Percentiles rank a stretch among this genome's conserved stretches.
Conservation (phyloP, 2,888 invertebrate species). For the Prenolepis imparis region DNA sequence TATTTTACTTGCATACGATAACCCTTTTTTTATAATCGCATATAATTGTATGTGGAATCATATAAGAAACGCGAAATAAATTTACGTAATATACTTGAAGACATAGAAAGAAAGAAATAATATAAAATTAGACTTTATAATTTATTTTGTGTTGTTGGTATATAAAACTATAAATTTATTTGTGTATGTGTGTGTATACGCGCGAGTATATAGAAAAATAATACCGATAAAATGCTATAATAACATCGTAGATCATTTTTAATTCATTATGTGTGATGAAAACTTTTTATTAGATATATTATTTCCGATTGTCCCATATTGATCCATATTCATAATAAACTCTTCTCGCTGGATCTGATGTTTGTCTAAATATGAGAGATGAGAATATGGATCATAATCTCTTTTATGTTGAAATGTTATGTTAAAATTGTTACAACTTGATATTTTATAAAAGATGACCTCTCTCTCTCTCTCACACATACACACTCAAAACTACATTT, state of each 20-base stretch:
- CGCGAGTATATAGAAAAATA: background rate
- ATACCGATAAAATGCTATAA: background rate
- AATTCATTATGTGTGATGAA: background rate
- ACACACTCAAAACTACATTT: background rate
- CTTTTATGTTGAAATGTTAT: background rate
- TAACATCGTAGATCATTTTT: background rate
- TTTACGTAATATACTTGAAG: slow-evolving; percentile 9
- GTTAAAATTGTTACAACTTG: background rate
- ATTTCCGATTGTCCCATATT: background rate
- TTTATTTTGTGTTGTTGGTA: slow-evolving; percentile 14
- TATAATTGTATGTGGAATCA: background rate
- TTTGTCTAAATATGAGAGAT: slow-evolving; percentile 9
- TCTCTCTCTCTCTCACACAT: background rate
- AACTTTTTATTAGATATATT: background rate
- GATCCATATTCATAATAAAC: background rate
- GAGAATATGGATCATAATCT: background rate
- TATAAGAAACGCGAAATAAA: slow-evolving; percentile 8
- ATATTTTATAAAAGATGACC: background rate
- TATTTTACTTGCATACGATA: slow-evolving; percentile 32
- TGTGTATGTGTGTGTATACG: background rate
- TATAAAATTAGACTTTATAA: background rate
- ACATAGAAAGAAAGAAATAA: background rate
- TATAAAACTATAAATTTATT: slow-evolving; percentile 19
- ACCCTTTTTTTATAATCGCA: background rate
- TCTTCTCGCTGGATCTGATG: background rate